These are phyloP conservation scores for Heptranchias perlo DNA, from an alignment of 2,113 vertebrate species.

Conservation along the genomic window DNA sequence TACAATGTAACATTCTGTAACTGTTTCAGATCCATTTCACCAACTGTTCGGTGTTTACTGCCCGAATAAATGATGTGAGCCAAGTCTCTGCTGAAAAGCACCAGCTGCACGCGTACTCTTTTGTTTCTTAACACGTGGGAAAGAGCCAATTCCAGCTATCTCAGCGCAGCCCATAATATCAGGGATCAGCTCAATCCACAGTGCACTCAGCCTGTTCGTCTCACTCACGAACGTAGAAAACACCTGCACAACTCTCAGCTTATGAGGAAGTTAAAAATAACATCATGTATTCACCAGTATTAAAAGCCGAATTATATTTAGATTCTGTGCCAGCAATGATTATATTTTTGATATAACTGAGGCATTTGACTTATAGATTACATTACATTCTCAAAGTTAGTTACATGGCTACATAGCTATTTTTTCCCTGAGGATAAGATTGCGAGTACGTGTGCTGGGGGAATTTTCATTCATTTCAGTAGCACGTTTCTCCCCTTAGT, in stretches of 20 bases:
- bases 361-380: too few relatives aligned
- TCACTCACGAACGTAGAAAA: neutral
- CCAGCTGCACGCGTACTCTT: conserved; percentile 27
- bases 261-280: neutral
- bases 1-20: neutral
- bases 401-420: neutral
- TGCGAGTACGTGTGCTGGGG: neutral
- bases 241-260: neutral
- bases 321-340: neutral
- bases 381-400: neutral
- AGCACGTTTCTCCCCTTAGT: neutral
- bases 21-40: conserved; percentile 16
- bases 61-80: conserved; percentile 22
- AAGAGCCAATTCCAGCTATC: conserved; percentile 8
- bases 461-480: neutral
- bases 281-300: neutral
- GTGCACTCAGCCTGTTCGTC: neutral
- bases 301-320: neutral
- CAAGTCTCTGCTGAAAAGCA: conserved; percentile 32
- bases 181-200: neutral
- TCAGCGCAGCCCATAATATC: neutral
- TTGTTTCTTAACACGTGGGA: conserved; percentile 34
- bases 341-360: neutral
- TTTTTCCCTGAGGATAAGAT: neutral
- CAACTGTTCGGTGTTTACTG: conserved; percentile 27